Percentiles rank a stretch among this genome's conserved stretches.
Conservation (phyloP, 2,113 vertebrate species). For the Myrmecophaga tridactyla region DNA sequence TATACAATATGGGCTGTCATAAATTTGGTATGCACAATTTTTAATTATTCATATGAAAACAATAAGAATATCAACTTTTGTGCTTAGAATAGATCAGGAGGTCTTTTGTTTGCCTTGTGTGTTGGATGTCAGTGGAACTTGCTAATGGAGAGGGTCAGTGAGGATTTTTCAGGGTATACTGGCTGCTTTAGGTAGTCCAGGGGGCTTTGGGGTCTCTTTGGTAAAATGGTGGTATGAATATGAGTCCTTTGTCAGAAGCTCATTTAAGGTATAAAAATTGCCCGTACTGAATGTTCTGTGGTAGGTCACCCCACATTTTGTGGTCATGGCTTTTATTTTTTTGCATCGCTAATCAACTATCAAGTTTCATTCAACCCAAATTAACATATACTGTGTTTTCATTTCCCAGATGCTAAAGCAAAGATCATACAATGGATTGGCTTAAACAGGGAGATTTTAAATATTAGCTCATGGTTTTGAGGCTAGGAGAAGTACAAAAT, state of each 20-base stretch:
- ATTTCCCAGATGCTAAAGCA: no score
- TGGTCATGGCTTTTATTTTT: neutral
- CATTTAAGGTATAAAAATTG: neutral
- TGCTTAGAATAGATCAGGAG: neutral
- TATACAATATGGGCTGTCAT: neutral
- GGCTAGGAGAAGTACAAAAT: no score
- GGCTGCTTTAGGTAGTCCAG: neutral
- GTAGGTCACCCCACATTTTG: neutral
- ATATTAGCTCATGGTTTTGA: no score
- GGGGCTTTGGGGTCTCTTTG: neutral
- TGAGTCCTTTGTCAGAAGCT: neutral
- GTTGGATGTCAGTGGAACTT: neutral
- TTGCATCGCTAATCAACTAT: neutral
- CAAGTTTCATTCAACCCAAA: constrained; percentile 29
- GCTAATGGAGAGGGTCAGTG: neutral
- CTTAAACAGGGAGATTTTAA: no score
- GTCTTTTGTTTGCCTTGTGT: neutral
- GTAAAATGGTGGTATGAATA: neutral
- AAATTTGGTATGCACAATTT: neutral
- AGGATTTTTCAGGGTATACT: neutral
- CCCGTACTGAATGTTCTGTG: neutral
- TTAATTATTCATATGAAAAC: neutral
- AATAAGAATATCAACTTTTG: neutral
- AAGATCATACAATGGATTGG: no score
- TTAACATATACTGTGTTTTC: neutral